phyloP scores from a whole-genome alignment of 2,888 invertebrate genomes.

The Unio delphinus region DNA sequence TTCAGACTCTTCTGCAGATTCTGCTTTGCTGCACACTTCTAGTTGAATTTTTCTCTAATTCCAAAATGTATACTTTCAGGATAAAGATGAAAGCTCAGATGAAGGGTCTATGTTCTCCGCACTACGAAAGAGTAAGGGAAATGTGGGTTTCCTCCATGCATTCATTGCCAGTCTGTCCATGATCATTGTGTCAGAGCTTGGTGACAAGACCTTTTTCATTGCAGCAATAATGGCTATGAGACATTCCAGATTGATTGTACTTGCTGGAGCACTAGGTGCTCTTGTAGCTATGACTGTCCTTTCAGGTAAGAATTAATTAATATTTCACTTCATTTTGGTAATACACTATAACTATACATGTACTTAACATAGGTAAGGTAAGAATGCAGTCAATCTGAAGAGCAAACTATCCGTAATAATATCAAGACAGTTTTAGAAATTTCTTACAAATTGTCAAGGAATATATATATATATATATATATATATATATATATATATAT shows the following conservation, averaged over 20 bases:
- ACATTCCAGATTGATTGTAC: constrained; percentile 92
- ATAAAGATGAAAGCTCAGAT: constrained; percentile 36
- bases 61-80: too few relatives aligned
- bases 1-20: too few relatives aligned
- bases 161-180: constrained; percentile 96
- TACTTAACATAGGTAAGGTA: too few relatives aligned
- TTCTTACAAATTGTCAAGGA: too few relatives aligned
- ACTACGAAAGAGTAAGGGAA: constrained; percentile 44
- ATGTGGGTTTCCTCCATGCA: constrained; percentile 87
- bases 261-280: constrained; percentile 93
- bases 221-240: constrained; percentile 99
- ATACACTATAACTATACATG: too few relatives aligned
- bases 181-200: constrained; percentile 96
- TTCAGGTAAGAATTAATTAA: constrained; percentile 77
- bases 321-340: not conserved
- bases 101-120: constrained; percentile 32
- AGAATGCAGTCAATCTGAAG: too few relatives aligned
- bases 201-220: constrained; percentile 99
- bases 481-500: too few relatives aligned
- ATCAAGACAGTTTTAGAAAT: too few relatives aligned
- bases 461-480: too few relatives aligned
- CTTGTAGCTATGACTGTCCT: constrained; percentile 93
- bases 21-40: too few relatives aligned
- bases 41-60: too few relatives aligned
- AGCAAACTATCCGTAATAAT: too few relatives aligned